phyloP scores from a whole-genome alignment of 2,888 invertebrate genomes.

The Diabrotica balteata region DNA sequence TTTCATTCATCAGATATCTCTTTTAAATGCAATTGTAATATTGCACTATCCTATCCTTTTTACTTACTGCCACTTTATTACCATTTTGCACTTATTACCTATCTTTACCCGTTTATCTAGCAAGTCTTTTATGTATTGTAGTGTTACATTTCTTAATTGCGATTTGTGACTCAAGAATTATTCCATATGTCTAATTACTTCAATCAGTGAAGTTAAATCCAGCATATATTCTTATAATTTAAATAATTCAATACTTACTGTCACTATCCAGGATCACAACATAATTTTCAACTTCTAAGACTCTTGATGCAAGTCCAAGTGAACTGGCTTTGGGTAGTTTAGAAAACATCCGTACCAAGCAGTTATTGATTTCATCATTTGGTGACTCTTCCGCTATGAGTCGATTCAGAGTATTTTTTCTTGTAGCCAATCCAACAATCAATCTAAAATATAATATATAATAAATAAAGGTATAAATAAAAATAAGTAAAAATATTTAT shows the following conservation, averaged over 20 bases:
- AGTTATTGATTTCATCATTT: constrained; percentile 70
- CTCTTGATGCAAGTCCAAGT: constrained; percentile 78
- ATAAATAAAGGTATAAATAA: not conserved
- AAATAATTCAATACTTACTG: constrained; percentile 24
- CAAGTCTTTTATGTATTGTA: no score
- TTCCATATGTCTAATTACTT: no score
- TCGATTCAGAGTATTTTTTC: constrained; percentile 72
- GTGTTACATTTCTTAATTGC: no score
- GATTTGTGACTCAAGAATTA: no score
- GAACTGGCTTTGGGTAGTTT: constrained; percentile 71
- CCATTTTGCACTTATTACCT: no score
- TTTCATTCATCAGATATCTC: no score
- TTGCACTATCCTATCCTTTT: no score
- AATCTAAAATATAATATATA: constrained; percentile 55
- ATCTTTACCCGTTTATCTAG: no score
- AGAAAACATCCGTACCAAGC: constrained; percentile 75
- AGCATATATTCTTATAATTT: not conserved
- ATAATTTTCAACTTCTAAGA: constrained; percentile 81
- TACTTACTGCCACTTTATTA: no score
- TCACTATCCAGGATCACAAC: constrained; percentile 70
- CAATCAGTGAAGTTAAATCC: not conserved
- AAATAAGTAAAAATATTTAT: not conserved
- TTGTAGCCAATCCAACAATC: constrained; percentile 73
- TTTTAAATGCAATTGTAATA: no score
- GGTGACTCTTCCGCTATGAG: constrained; percentile 69